Conservation (phyloP, 2,888 invertebrate genomes). For the Tiphia femorata region DNA sequence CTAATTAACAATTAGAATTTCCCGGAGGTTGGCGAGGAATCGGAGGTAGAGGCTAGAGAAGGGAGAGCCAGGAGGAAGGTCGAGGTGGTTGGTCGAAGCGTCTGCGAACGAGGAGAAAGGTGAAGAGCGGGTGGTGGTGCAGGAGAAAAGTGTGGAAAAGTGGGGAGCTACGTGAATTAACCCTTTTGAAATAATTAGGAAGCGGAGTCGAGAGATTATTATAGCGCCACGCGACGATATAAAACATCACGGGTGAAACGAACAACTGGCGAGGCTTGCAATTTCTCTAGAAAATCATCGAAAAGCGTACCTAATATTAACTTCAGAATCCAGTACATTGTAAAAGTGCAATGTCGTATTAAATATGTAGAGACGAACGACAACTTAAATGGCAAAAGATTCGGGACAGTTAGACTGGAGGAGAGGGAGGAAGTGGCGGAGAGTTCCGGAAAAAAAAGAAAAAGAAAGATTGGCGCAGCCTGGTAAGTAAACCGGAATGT, state of each 20-base stretch:
- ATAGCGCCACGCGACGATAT: conserved; percentile 10
- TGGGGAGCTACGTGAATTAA: conserved; percentile 34
- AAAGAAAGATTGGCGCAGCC: no score
- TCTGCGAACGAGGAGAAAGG: neutral
- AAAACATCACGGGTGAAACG: no score
- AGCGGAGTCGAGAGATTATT: conserved; percentile 17
- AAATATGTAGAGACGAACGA: no score
- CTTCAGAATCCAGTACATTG: no score
- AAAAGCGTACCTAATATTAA: no score
- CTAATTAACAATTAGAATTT: conserved; percentile 47
- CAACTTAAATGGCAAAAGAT: no score
- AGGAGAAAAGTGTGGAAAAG: neutral
- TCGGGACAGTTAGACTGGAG: no score
- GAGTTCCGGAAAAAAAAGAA: no score
- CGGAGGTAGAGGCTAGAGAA: neutral
- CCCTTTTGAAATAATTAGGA: conserved; percentile 42
- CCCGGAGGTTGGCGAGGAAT: conserved; percentile 1
- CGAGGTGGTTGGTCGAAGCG: no score
- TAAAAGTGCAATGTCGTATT: no score
- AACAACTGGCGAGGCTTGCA: neutral
- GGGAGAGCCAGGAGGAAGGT: neutral
- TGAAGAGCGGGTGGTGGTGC: neutral
- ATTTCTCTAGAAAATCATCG: neutral
- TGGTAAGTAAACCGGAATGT: no score
- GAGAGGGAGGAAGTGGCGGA: no score